phyloP scores from a whole-genome alignment of 2,113 vertebrate species.

The crab-eating macaque (Macaca fascicularis) region DNA sequence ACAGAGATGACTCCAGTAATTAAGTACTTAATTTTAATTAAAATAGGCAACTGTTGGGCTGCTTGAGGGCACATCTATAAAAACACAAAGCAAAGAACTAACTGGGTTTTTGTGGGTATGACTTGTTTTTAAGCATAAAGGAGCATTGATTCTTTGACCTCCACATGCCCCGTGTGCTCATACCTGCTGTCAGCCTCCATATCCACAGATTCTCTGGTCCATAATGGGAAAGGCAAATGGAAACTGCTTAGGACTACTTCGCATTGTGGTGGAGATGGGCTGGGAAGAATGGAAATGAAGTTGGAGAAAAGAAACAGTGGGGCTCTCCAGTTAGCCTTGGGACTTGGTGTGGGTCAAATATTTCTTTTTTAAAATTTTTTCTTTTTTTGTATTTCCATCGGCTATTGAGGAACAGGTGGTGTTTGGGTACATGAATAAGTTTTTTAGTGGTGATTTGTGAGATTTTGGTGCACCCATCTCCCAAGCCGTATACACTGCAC shows the following conservation, averaged over 20 bases:
- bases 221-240: neutral
- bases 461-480: too few relatives aligned
- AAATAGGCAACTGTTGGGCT: neutral
- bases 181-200: neutral
- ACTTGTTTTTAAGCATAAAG: neutral
- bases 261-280: neutral
- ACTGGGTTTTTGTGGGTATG: too few relatives aligned
- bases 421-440: too few relatives aligned
- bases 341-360: too few relatives aligned
- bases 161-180: rapidly evolving
- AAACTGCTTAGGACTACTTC: rapidly evolving
- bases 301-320: neutral
- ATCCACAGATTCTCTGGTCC: too few relatives aligned
- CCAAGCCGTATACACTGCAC: too few relatives aligned
- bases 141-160: neutral
- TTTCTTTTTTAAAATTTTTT: too few relatives aligned
- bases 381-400: too few relatives aligned
- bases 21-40: neutral
- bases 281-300: neutral
- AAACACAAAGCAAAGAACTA: neutral
- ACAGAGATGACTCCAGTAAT: too few relatives aligned
- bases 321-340: neutral
- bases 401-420: too few relatives aligned
- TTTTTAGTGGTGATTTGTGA: too few relatives aligned
- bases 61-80: neutral